Percentiles rank a stretch among this genome's conserved stretches.
These are phyloP conservation scores for Polyploca ridens DNA, from an alignment of 2,888 invertebrate species.

Conservation along the genomic window DNA sequence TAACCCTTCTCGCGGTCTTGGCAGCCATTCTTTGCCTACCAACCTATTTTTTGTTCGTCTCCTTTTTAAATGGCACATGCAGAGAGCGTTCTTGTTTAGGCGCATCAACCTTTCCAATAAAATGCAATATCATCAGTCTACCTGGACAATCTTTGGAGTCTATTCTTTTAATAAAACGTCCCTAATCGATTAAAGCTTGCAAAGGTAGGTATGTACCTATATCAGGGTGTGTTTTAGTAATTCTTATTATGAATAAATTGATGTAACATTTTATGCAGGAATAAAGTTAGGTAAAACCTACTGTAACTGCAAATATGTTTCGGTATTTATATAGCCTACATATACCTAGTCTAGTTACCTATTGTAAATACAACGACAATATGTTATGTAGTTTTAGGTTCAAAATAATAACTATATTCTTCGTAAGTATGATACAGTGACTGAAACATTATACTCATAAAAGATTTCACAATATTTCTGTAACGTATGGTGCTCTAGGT, in stretches of 20 bases:
- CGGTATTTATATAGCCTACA: no score
- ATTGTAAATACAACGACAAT: no score
- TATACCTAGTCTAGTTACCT: no score
- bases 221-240: conserved; percentile 7
- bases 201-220: conserved; percentile 25
- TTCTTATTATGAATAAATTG: background rate
- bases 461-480: conserved; percentile 18
- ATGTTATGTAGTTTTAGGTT: background rate
- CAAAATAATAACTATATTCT: background rate
- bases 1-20: conserved; percentile 78
- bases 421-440: background rate
- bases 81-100: conserved; percentile 73
- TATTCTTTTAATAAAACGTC: conserved; percentile 75
- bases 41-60: conserved; percentile 71
- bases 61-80: conserved; percentile 84
- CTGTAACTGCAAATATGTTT: no score
- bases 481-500: conserved; percentile 22
- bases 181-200: conserved; percentile 74
- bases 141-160: conserved; percentile 68
- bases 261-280: background rate
- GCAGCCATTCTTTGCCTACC: conserved; percentile 77
- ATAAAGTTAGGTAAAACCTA: background rate
- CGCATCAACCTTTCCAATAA: conserved; percentile 65
- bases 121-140: conserved; percentile 81
- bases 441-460: conserved; percentile 7